Conservation (phyloP, 2,797 vertebrate species). For the Chaetodon trifasciatus region DNA sequence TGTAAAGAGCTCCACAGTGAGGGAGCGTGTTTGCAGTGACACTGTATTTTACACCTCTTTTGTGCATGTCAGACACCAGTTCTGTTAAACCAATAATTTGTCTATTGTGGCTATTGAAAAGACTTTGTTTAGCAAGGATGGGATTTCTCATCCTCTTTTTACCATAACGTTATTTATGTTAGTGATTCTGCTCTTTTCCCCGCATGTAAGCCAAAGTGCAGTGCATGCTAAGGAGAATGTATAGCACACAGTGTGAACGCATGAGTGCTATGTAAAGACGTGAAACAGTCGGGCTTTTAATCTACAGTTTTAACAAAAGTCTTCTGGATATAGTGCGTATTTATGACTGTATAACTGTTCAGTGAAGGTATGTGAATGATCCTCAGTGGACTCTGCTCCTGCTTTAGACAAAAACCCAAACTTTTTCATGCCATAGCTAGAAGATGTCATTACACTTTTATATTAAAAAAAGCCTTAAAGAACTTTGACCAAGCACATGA, state of each 20-base stretch:
- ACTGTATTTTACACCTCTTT: constrained; percentile 45
- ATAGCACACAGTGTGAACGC: constrained; percentile 62
- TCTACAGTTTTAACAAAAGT: constrained; percentile 43
- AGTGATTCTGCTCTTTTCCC: constrained; percentile 49
- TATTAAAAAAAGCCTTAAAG: constrained; percentile 70
- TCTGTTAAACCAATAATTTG: constrained; percentile 27
- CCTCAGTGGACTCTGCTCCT: constrained; percentile 40
- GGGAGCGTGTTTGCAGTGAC: constrained; percentile 52
- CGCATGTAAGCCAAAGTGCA: constrained; percentile 67
- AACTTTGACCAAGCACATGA: constrained; percentile 68
- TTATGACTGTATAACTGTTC: constrained; percentile 43
- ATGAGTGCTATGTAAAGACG: constrained; percentile 57
- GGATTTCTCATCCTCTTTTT: constrained; percentile 9
- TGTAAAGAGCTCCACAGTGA: constrained; percentile 76
- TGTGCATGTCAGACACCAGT: constrained; percentile 55
- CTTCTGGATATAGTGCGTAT: constrained; percentile 61
- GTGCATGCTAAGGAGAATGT: constrained; percentile 72
- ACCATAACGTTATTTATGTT: constrained; percentile 40
- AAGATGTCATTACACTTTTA: constrained; percentile 75
- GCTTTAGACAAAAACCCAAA: constrained; percentile 37
- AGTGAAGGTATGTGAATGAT: constrained; percentile 48
- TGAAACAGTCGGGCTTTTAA: constrained; percentile 40
- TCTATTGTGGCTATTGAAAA: constrained; percentile 43
- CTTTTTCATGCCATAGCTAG: constrained; percentile 57
- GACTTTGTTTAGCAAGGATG: constrained; percentile 24